Evolutionary conservation across 2,113 vertebrate genomes (phyloP).

Genomic region (Ondatra zibethicus): DNA sequence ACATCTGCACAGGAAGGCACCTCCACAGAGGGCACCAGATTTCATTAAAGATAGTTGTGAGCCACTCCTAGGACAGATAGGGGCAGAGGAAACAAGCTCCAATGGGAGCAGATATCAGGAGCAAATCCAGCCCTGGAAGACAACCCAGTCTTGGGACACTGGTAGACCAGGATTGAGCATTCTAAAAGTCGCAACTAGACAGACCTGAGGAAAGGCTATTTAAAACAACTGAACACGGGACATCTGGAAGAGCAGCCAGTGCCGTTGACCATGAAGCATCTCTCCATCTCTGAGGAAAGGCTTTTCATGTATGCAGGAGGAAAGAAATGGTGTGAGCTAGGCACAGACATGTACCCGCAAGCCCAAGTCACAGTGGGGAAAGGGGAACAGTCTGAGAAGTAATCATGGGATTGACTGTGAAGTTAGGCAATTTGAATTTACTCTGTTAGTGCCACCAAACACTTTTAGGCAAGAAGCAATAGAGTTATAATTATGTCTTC

Average conservation of each 20-base stretch:
- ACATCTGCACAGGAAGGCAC: too few species aligned
- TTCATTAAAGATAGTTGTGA: too few species aligned
- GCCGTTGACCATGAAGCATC: neutral
- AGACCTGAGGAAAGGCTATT: neutral
- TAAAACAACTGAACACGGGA: neutral
- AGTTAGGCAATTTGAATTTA: neutral
- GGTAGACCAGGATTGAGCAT: too few species aligned
- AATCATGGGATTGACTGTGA: neutral
- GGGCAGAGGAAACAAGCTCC: too few species aligned
- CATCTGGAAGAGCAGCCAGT: neutral
- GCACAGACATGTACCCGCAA: neutral
- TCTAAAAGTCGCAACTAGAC: neutral
- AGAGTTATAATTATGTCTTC: constrained; percentile 50
- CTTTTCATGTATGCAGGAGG: neutral
- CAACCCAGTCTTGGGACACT: too few species aligned
- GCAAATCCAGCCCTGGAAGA: too few species aligned
- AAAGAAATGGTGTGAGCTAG: neutral
- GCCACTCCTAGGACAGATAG: too few species aligned
- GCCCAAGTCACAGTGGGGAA: neutral
- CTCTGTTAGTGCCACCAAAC: neutral
- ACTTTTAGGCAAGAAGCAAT: constrained; percentile 11
- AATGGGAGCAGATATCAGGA: too few species aligned
- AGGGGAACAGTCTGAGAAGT: neutral
- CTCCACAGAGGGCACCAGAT: too few species aligned
- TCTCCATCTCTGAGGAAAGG: neutral